Conservation (phyloP, 2,888 invertebrate species). For the Colletes collaris region DNA sequence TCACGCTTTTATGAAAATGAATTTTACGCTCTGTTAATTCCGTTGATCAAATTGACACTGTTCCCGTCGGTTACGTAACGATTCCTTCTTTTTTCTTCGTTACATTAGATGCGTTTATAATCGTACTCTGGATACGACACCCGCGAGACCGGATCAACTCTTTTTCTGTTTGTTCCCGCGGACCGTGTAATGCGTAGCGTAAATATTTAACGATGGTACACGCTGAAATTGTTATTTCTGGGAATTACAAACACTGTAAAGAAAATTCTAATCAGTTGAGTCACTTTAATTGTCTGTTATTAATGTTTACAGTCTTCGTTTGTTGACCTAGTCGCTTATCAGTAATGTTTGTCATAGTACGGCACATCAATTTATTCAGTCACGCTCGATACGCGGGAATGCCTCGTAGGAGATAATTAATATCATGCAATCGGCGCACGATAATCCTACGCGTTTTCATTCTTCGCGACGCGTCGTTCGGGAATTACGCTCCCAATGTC, state of each 20-base stretch:
- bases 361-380: conserved; percentile 7
- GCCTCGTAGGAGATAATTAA: conserved; percentile 2
- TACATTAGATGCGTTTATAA: no score
- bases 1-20: neutral
- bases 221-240: neutral
- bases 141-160: no score
- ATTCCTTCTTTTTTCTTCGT: no score
- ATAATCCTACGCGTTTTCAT: neutral
- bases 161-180: no score
- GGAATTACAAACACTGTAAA: neutral
- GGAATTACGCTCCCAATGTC: no score
- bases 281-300: conserved; percentile 20
- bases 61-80: no score
- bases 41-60: neutral
- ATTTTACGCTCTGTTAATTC: neutral
- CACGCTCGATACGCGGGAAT: neutral
- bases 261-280: conserved; percentile 16
- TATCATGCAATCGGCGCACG: neutral
- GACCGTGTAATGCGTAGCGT: no score
- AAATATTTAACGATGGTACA: neutral
- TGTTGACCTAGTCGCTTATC: conserved; percentile 3
- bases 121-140: no score
- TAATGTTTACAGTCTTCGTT: conserved; percentile 6
- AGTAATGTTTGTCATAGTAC: neutral
- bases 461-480: no score